phyloP scores from a whole-genome alignment of 2,113 vertebrate species.

The Lonchura striata region DNA sequence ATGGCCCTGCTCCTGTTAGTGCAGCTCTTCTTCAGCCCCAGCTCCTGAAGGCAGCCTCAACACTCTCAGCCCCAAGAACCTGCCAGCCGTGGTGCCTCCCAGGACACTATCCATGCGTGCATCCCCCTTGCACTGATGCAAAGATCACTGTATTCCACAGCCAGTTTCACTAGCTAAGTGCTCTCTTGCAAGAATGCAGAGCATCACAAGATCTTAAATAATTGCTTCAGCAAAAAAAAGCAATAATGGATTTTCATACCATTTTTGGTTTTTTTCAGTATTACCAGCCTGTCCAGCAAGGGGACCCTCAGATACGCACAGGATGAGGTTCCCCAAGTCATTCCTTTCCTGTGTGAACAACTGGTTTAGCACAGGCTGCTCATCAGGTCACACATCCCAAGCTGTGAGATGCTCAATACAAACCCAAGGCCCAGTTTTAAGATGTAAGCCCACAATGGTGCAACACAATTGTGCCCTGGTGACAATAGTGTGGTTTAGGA shows the following conservation, averaged over 20 bases:
- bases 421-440: not conserved
- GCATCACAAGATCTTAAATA: not conserved
- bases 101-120: accelerated
- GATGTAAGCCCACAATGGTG: accelerated
- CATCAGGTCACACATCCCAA: not conserved
- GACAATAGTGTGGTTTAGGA: not conserved
- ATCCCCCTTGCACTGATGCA: not conserved
- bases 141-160: not conserved
- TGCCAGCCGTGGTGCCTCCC: not conserved
- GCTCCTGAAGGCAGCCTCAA: not conserved
- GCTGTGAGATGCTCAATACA: not conserved
- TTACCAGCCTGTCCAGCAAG: not conserved
- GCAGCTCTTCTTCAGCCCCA: not conserved
- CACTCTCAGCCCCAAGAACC: not conserved
- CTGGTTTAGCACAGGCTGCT: not conserved
- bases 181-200: not conserved
- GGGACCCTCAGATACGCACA: accelerated
- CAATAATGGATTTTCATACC: accelerated
- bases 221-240: not conserved
- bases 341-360: accelerated
- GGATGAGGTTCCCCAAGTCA: not conserved
- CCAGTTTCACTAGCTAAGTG: not conserved
- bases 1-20: accelerated
- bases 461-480: not conserved
- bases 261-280: not conserved